Percentiles rank a stretch among this genome's conserved stretches.
Evolutionary conservation across 2,113 vertebrate species (phyloP).

Genomic region (Ornithorhynchus anatinus): DNA sequence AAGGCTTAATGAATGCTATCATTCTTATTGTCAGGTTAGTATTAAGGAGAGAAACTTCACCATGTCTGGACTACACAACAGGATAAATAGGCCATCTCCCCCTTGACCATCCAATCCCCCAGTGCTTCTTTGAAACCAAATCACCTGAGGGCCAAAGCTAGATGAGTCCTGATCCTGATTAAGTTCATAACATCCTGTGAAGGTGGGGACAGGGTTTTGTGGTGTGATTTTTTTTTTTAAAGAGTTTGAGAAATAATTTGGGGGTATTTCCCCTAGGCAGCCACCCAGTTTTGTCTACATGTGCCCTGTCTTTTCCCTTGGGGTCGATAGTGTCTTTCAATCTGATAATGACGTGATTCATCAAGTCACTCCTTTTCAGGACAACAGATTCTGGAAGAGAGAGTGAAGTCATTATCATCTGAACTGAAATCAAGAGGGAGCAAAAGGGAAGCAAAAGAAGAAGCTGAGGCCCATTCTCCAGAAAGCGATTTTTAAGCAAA

Average conservation of each 20-base stretch:
- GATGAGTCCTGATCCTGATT: not conserved
- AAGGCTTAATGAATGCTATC: too few species aligned
- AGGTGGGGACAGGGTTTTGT: rapidly evolving
- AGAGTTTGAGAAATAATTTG: not conserved
- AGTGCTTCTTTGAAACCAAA: not conserved
- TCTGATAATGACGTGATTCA: not conserved
- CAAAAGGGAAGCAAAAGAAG: not conserved
- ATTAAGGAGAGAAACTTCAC: not conserved
- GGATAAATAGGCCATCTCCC: not conserved
- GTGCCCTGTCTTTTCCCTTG: rapidly evolving
- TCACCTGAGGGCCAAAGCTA: not conserved
- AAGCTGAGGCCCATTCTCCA: not conserved
- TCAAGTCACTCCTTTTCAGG: not conserved
- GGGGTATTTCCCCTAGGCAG: not conserved
- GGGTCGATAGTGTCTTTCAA: not conserved
- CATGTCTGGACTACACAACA: not conserved
- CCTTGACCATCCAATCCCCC: not conserved
- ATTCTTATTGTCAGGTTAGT: too few species aligned
- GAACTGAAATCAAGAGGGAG: not conserved
- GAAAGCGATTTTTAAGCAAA: not conserved
- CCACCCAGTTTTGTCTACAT: not conserved
- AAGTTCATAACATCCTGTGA: not conserved
- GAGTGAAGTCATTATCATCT: not conserved
- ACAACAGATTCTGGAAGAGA: not conserved
- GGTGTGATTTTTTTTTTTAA: not conserved